phyloP scores from a whole-genome alignment of 2,797 vertebrate genomes.

The Balearica regulorum region DNA sequence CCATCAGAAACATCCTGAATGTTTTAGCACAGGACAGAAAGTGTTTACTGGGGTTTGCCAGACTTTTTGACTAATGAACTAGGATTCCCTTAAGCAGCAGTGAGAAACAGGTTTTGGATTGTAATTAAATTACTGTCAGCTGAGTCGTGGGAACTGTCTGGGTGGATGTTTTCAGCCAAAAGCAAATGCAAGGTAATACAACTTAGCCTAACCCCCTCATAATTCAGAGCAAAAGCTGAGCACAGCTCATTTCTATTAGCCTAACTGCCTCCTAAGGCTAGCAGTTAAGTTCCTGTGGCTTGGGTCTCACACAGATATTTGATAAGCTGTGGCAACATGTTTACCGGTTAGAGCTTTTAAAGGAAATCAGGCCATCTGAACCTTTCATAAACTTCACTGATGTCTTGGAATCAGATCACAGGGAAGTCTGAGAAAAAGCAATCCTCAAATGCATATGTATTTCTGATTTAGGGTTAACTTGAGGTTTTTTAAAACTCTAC shows the following conservation, averaged over 20 bases:
- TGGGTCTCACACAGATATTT: not conserved
- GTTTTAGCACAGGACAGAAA: not conserved
- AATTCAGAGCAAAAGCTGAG: not conserved
- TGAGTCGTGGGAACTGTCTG: slow-evolving; percentile 29
- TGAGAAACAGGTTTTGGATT: not conserved
- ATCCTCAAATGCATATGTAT: not conserved
- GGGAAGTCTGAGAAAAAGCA: not conserved
- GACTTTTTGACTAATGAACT: not conserved
- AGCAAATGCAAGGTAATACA: not conserved
- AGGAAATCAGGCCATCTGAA: not conserved
- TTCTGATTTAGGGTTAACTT: not conserved
- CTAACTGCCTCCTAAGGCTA: not conserved
- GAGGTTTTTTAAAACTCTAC: not conserved
- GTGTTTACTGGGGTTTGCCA: not conserved
- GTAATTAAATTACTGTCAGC: not conserved
- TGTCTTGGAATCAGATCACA: not conserved
- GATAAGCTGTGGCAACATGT: not conserved
- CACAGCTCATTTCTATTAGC: not conserved
- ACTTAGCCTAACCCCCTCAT: not conserved
- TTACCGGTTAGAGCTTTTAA: not conserved
- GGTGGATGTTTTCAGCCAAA: slow-evolving; percentile 4
- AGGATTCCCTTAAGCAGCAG: not conserved
- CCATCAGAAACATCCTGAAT: not conserved
- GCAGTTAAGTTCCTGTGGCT: not conserved
- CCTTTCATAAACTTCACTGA: not conserved